Evolutionary conservation across 2,113 vertebrate species (phyloP).

Genomic region (Bubalus kerabau): DNA sequence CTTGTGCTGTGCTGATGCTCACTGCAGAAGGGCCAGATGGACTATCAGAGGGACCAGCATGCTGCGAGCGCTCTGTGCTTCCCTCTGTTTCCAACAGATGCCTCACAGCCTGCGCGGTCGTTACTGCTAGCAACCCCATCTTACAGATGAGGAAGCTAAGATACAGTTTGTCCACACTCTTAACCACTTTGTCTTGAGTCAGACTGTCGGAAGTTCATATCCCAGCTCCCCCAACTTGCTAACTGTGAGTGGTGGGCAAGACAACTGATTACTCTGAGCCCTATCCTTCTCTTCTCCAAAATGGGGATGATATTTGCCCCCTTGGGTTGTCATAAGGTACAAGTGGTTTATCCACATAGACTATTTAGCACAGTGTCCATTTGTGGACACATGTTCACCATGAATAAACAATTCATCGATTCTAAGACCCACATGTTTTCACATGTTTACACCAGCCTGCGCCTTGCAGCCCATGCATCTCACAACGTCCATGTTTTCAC

Average conservation of each 20-base stretch:
- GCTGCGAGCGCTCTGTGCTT: not conserved
- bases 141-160: not conserved
- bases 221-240: not conserved
- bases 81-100: not conserved
- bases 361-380: rapidly evolving
- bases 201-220: not conserved
- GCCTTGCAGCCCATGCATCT: no score
- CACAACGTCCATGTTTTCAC: not conserved
- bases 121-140: not conserved
- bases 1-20: not conserved
- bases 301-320: not conserved
- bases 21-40: not conserved
- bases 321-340: not conserved
- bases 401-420: not conserved
- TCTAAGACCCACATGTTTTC: not conserved
- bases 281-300: not conserved
- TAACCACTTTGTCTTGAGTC: not conserved
- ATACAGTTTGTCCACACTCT: rapidly evolving
- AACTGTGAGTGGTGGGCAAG: not conserved
- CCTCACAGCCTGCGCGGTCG: rapidly evolving
- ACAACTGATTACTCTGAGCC: not conserved
- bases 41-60: not conserved
- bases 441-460: not conserved
- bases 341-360: not conserved
- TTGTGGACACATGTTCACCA: not conserved